These are phyloP conservation scores for Urechis unicinctus DNA, from an alignment of 2,888 invertebrate species.

Conservation along the genomic window DNA sequence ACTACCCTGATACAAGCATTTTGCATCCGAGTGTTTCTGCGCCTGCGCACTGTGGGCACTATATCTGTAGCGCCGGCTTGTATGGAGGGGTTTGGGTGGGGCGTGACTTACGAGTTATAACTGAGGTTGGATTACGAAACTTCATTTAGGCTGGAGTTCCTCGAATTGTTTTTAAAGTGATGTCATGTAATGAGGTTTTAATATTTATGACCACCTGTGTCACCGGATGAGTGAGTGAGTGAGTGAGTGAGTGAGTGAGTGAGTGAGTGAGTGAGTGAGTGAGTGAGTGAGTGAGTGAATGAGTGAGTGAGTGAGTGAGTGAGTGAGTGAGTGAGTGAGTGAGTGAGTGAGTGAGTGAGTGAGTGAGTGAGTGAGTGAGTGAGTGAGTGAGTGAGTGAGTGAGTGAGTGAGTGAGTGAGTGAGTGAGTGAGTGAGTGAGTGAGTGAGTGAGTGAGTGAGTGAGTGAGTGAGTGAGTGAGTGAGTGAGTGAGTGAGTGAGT, in stretches of 20 bases:
- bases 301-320: constrained; percentile 10
- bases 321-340: constrained; percentile 10
- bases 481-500: constrained; percentile 1
- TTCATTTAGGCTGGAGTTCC: no score
- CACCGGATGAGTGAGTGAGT: constrained; percentile 1
- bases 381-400: constrained; percentile 8
- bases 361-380: constrained; percentile 9
- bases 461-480: not conserved
- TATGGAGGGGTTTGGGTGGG: no score
- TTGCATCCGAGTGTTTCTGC: no score
- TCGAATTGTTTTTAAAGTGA: no score
- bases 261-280: constrained; percentile 7
- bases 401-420: constrained; percentile 8
- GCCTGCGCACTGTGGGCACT: no score
- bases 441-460: constrained; percentile 1
- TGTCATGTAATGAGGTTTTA: no score
- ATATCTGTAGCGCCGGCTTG: no score
- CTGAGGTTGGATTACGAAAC: no score
- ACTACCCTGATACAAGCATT: no score
- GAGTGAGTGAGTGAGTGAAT: no score
- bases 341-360: constrained; percentile 10
- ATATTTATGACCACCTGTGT: no score
- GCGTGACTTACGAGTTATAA: no score
- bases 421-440: constrained; percentile 9
- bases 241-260: constrained; percentile 7